These are phyloP conservation scores for Scomber colias DNA, from an alignment of 2,113 vertebrate genomes.

Conservation along the genomic window DNA sequence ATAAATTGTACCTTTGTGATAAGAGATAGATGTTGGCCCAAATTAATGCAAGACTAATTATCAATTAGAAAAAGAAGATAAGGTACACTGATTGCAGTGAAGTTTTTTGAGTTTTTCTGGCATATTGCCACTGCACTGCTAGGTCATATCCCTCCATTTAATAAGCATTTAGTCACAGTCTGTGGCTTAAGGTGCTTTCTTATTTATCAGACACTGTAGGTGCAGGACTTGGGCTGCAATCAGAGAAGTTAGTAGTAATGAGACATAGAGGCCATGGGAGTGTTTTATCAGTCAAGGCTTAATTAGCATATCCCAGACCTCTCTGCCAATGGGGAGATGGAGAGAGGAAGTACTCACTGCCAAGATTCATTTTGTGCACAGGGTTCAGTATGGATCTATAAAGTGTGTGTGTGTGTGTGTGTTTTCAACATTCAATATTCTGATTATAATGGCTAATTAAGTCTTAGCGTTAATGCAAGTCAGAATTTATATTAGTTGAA, in stretches of 20 bases:
- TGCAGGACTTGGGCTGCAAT: slow-evolving; percentile 53
- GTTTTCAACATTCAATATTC: slow-evolving; percentile 11
- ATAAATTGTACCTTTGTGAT: slow-evolving; percentile 79
- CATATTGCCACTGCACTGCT: slow-evolving; percentile 2
- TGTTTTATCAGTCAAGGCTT: slow-evolving; percentile 74
- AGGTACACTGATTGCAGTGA: slow-evolving; percentile 60
- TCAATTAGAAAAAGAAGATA: slow-evolving; percentile 82
- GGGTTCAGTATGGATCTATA: slow-evolving; percentile 38
- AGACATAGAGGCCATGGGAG: slow-evolving; percentile 67
- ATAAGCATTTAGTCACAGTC: slow-evolving; percentile 63
- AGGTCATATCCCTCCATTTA: slow-evolving; percentile 49
- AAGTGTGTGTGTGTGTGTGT: slow-evolving; percentile 23
- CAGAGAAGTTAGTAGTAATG: slow-evolving; percentile 70
- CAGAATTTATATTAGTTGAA: slow-evolving; percentile 28
- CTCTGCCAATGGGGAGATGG: slow-evolving; percentile 68
- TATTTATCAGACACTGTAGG: slow-evolving; percentile 59
- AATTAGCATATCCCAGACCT: slow-evolving; percentile 78
- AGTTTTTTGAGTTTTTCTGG: slow-evolving; percentile 39
- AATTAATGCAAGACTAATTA: slow-evolving; percentile 83
- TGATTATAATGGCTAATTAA: slow-evolving; percentile 27
- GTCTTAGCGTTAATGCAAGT: slow-evolving; percentile 39
- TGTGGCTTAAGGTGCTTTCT: slow-evolving; percentile 37
- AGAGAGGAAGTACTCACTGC: slow-evolving; percentile 60
- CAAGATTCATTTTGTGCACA: slow-evolving; percentile 42
- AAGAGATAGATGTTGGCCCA: slow-evolving; percentile 75